phyloP scores from a whole-genome alignment of 1,140 invertebrate species.

The Aplysia californica region DNA sequence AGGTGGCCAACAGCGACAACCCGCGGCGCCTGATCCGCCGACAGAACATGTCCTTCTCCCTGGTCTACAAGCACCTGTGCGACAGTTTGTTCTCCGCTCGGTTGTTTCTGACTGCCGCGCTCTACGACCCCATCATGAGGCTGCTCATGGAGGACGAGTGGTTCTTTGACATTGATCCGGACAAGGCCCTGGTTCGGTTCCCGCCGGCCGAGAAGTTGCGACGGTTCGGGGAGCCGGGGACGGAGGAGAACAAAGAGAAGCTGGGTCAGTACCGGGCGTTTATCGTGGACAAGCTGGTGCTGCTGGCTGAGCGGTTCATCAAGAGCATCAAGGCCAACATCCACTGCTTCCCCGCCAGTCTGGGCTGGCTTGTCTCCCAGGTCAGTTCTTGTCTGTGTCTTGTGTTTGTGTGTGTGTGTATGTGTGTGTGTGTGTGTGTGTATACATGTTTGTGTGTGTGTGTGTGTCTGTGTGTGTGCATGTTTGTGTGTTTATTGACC shows the following conservation, averaged over 20 bases:
- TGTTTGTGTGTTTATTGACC: too few species aligned
- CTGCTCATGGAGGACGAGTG: slow-evolving; percentile 94
- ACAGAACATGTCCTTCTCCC: slow-evolving; percentile 88
- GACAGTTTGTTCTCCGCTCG: slow-evolving; percentile 92
- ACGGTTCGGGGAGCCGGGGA: slow-evolving; percentile 83
- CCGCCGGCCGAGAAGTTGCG: slow-evolving; percentile 77
- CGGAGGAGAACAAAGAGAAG: slow-evolving; percentile 77
- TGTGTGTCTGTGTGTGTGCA: too few species aligned
- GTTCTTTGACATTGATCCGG: slow-evolving; percentile 92
- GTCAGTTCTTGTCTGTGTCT: slow-evolving; percentile 48
- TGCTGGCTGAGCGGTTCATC: slow-evolving; percentile 86
- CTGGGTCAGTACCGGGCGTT: slow-evolving; percentile 77
- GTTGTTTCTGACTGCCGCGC: slow-evolving; percentile 90
- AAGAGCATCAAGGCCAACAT: slow-evolving; percentile 86
- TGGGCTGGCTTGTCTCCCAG: slow-evolving; percentile 74
- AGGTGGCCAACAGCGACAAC: slow-evolving; percentile 80
- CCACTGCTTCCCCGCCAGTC: slow-evolving; percentile 87
- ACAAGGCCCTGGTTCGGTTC: slow-evolving; percentile 84
- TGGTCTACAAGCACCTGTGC: slow-evolving; percentile 89
- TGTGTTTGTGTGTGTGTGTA: too few species aligned
- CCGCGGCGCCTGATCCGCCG: slow-evolving; percentile 85
- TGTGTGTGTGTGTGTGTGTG: too few species aligned
- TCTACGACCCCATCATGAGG: slow-evolving; percentile 91
- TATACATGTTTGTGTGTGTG: too few species aligned
- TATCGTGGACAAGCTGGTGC: slow-evolving; percentile 81